These are phyloP conservation scores for Sebastes flavidus DNA, from an alignment of 2,797 vertebrate species.

Conservation along the genomic window DNA sequence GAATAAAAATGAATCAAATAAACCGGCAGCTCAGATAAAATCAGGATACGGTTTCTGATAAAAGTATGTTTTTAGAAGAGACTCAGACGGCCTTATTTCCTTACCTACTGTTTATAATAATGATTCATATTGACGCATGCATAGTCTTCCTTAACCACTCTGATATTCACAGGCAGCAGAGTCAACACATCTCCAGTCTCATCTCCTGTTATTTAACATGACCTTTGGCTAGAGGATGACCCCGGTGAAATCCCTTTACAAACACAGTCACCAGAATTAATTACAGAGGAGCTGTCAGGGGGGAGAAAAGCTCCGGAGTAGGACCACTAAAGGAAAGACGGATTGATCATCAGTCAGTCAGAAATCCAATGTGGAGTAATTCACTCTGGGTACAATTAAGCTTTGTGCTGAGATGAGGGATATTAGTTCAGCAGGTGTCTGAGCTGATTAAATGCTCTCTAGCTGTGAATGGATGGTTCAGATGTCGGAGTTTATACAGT, in stretches of 20 bases:
- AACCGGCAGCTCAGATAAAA: not conserved
- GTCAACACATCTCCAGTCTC: not conserved
- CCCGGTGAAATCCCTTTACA: slow-evolving; percentile 4
- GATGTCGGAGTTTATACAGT: slow-evolving; percentile 8
- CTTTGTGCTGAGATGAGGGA: slow-evolving; percentile 29
- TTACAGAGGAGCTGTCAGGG: not conserved
- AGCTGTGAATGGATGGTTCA: slow-evolving; percentile 9
- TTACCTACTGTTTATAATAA: not conserved
- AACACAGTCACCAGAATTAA: slow-evolving; percentile 28
- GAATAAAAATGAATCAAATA: not conserved
- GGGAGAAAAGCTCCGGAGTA: not conserved
- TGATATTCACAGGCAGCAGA: not conserved
- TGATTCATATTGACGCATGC: not conserved
- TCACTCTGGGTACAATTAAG: slow-evolving; percentile 33
- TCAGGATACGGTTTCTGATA: not conserved
- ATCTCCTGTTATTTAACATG: slow-evolving; percentile 25
- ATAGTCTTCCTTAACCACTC: not conserved
- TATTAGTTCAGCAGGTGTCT: slow-evolving; percentile 29
- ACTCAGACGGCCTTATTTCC: not conserved
- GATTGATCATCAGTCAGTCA: slow-evolving; percentile 40
- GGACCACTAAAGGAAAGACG: not conserved
- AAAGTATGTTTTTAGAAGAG: not conserved
- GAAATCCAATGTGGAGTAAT: slow-evolving; percentile 24
- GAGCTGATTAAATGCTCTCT: slow-evolving; percentile 39
- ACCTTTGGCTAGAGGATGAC: slow-evolving; percentile 34